A percentile compares a stretch with the other conserved stretches of the same genome.
phyloP scores from a whole-genome alignment of 1,140 invertebrate species.

The Venturia canescens region DNA sequence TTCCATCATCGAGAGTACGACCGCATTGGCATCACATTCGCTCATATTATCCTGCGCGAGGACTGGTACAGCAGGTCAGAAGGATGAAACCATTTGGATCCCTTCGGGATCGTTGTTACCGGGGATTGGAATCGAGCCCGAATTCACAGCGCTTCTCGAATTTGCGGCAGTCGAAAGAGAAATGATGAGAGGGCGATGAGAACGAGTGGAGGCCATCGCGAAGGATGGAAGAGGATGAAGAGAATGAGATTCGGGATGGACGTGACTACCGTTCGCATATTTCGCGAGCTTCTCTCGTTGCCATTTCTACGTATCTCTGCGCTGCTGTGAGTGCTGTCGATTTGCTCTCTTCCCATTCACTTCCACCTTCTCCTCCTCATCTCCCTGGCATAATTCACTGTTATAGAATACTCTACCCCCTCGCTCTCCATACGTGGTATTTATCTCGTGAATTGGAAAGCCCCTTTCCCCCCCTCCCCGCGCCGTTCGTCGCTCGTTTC shows the following conservation, averaged over 20 bases:
- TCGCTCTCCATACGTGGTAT: slow-evolving; percentile 13
- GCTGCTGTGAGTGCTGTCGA: not conserved
- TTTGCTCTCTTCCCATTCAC: not conserved
- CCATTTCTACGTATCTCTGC: not conserved
- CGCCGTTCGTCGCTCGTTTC: slow-evolving; percentile 6
- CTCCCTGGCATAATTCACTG: slow-evolving; percentile 1
- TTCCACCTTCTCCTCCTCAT: not conserved
- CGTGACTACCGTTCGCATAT: slow-evolving; percentile 48
- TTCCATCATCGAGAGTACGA: slow-evolving; percentile 1
- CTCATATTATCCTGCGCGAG: not conserved
- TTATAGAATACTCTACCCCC: not conserved
- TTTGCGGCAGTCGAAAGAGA: slow-evolving; percentile 44
- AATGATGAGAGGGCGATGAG: slow-evolving; percentile 28
- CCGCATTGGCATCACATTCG: slow-evolving; percentile 17
- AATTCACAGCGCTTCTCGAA: slow-evolving; percentile 45
- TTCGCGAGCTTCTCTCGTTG: slow-evolving; percentile 43
- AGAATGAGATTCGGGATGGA: slow-evolving; percentile 27
- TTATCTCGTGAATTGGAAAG: slow-evolving; percentile 33
- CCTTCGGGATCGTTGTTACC: slow-evolving; percentile 14
- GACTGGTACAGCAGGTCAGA: not conserved
- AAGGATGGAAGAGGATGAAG: slow-evolving; percentile 31
- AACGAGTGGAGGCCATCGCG: not conserved
- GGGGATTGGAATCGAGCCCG: slow-evolving; percentile 2
- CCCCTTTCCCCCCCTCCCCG: too few relatives aligned
- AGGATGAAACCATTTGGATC: slow-evolving; percentile 12